phyloP scores from a whole-genome alignment of 2,888 invertebrate genomes.

The Mimumesa dahlbomi region DNA sequence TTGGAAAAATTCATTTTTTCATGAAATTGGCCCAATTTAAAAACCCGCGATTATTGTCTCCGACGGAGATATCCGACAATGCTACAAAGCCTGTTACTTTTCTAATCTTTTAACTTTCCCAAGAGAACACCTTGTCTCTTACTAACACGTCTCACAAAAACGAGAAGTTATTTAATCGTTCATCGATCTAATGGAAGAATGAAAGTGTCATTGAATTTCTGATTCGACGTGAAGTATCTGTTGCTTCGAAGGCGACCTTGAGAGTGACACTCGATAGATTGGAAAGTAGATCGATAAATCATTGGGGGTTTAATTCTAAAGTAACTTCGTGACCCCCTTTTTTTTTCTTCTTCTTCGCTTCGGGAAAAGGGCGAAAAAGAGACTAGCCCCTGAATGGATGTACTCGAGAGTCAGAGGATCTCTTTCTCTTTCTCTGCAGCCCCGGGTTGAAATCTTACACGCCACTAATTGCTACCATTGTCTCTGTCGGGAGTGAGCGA shows the following conservation, averaged over 20 bases:
- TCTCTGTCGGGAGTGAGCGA: conserved; percentile 47
- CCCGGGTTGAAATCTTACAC: conserved; percentile 61
- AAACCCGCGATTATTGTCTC: no score
- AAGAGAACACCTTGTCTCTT: no score
- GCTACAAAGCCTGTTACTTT: no score
- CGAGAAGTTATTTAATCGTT: no score
- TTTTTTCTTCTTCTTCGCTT: conserved; percentile 9
- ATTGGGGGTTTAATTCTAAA: conserved; percentile 23
- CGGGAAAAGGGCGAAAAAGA: conserved; percentile 33
- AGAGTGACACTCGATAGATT: conserved; percentile 5
- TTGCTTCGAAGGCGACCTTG: conserved; percentile 42
- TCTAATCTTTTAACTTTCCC: no score
- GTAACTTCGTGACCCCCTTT: conserved; percentile 49
- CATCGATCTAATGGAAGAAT: no score
- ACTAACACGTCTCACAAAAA: no score
- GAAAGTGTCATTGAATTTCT: no score
- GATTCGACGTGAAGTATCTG: conserved; percentile 34
- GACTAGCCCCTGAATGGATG: conserved; percentile 51
- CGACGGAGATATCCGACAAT: no score
- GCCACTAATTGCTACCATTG: conserved; percentile 69
- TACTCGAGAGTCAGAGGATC: conserved; percentile 47
- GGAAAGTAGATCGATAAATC: conserved; percentile 35
- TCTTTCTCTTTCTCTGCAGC: conserved; percentile 32
- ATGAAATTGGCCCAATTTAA: no score
- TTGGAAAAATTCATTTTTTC: no score